Conservation (phyloP, 2,797 vertebrate genomes). For the Tadarida brasiliensis region DNA sequence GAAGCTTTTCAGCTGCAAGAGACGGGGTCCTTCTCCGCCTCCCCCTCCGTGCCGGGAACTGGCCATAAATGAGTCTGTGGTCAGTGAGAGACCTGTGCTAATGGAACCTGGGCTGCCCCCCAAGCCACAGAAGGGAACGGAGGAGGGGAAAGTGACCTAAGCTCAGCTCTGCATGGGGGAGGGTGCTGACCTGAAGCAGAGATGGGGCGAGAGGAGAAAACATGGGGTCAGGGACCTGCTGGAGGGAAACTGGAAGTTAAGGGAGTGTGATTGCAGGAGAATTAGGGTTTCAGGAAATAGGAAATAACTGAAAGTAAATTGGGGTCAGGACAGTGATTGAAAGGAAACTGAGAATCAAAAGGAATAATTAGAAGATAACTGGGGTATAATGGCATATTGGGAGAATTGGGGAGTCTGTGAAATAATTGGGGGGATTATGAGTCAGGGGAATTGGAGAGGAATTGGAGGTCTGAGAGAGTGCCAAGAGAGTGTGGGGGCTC, state of each 20-base stretch:
- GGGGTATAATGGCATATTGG: background rate
- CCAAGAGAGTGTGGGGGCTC: background rate
- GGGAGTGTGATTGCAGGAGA: background rate
- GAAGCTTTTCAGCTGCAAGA: slow-evolving; percentile 65
- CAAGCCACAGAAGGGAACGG: slow-evolving; percentile 70
- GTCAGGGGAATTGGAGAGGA: background rate
- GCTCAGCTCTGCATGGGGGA: background rate
- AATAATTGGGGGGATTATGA: background rate
- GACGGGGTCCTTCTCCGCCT: background rate
- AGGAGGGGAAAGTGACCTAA: background rate
- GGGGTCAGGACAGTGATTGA: background rate
- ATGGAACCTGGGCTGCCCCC: slow-evolving; percentile 79
- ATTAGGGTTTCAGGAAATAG: background rate
- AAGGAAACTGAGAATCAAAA: background rate
- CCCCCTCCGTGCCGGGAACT: slow-evolving; percentile 59
- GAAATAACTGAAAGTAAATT: background rate
- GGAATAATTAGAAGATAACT: background rate
- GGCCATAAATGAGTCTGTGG: slow-evolving; percentile 81
- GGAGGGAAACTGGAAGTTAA: background rate
- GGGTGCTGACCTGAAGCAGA: background rate
- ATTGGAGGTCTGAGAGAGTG: background rate
- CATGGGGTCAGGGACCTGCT: background rate
- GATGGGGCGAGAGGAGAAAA: background rate
- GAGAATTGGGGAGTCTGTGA: background rate
- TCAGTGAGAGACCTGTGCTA: slow-evolving; percentile 77